phyloP scores from a whole-genome alignment of 1,140 invertebrate genomes.

The Drosophila santomea region DNA sequence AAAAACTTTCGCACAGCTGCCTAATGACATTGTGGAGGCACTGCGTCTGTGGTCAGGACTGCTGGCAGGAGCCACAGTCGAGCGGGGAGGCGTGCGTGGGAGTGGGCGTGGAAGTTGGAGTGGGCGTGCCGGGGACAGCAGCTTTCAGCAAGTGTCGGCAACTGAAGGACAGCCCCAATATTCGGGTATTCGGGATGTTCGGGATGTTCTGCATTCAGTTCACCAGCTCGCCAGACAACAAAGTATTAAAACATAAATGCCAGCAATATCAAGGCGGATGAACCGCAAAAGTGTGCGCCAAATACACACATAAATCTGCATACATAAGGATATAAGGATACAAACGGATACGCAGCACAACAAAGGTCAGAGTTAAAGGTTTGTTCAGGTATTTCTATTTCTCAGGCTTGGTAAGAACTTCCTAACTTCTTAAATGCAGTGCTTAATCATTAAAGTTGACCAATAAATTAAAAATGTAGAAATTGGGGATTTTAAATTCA shows the following conservation, averaged over 20 bases:
- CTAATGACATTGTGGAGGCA: slow-evolving; percentile 54
- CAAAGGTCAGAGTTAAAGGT: background rate
- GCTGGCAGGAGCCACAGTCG: background rate
- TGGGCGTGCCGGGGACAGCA: background rate
- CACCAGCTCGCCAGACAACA: slow-evolving; percentile 26
- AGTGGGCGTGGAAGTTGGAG: background rate
- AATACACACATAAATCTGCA: slow-evolving; percentile 28
- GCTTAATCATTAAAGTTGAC: too few species aligned
- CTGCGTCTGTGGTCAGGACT: slow-evolving; percentile 46
- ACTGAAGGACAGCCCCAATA: slow-evolving; percentile 2
- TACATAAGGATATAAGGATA: slow-evolving; percentile 19
- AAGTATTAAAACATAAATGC: slow-evolving; percentile 60
- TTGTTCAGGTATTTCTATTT: background rate
- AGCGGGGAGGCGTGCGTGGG: background rate
- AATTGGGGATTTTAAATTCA: background rate
- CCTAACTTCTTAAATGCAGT: too few species aligned
- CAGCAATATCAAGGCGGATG: slow-evolving; percentile 59
- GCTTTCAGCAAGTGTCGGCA: slow-evolving; percentile 37
- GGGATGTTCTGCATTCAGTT: slow-evolving; percentile 1
- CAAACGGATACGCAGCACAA: background rate
- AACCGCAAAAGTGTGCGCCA: slow-evolving; percentile 49
- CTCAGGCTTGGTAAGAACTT: too few species aligned
- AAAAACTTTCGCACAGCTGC: slow-evolving; percentile 54
- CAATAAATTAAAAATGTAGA: background rate
- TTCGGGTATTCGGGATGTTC: background rate